These are phyloP conservation scores for Pterophyllum scalare DNA, from an alignment of 2,113 vertebrate genomes.

Conservation along the genomic window DNA sequence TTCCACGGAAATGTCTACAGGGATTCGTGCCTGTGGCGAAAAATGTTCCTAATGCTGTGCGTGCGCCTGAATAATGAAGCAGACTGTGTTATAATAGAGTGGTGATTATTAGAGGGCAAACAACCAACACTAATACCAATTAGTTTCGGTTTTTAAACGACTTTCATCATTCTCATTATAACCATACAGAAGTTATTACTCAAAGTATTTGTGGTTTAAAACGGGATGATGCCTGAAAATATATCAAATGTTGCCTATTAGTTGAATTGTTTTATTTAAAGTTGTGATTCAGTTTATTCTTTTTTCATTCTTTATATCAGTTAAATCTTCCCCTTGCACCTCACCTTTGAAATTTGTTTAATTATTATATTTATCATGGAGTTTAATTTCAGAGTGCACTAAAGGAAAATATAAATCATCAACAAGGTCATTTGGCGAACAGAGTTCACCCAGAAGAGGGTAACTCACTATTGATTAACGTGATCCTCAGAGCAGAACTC, in stretches of 20 bases:
- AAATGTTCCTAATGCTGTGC: conserved; percentile 18
- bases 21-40: conserved; percentile 19
- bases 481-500: conserved; percentile 24
- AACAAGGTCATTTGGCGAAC: conserved; percentile 60
- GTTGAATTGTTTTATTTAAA: not conserved
- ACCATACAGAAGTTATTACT: not conserved
- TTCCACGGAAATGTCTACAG: conserved; percentile 24
- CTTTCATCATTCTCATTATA: not conserved
- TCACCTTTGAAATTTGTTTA: not conserved
- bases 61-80: conserved; percentile 11
- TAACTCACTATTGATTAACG: conserved; percentile 37
- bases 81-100: conserved; percentile 6
- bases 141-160: not conserved
- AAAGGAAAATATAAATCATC: conserved; percentile 26
- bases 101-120: not conserved
- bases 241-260: not conserved
- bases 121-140: not conserved
- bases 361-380: not conserved
- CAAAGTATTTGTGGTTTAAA: not conserved
- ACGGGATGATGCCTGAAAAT: not conserved
- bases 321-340: not conserved
- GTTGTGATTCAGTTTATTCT: not conserved
- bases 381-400: not conserved
- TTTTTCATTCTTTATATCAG: not conserved
- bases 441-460: conserved; percentile 46